These are phyloP conservation scores for Schizaphis graminum DNA, from an alignment of 2,888 invertebrate species.

Conservation along the genomic window DNA sequence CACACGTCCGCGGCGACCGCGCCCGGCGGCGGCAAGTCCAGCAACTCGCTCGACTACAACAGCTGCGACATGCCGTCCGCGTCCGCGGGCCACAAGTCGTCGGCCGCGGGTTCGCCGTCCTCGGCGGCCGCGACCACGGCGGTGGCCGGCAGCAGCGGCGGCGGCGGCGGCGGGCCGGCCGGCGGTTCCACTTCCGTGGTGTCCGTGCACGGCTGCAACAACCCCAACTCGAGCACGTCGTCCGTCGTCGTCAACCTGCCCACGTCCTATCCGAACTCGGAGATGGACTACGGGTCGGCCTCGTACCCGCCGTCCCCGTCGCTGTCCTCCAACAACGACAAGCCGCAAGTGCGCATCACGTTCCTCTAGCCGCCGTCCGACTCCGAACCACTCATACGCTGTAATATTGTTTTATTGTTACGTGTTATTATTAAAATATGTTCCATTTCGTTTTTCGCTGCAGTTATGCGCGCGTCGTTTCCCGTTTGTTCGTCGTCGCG, in stretches of 20 bases:
- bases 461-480: background rate
- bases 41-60: slow-evolving; percentile 54
- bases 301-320: slow-evolving; percentile 69
- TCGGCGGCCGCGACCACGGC: slow-evolving; percentile 10
- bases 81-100: slow-evolving; percentile 55
- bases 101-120: slow-evolving; percentile 60
- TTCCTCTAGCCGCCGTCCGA: slow-evolving; percentile 67
- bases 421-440: background rate
- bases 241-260: slow-evolving; percentile 70
- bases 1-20: background rate
- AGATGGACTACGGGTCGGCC: slow-evolving; percentile 69
- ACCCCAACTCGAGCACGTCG: slow-evolving; percentile 70
- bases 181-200: slow-evolving; percentile 69
- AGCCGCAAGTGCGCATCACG: slow-evolving; percentile 70
- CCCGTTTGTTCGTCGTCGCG: background rate
- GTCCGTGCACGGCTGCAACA: slow-evolving; percentile 67
- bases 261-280: slow-evolving; percentile 70
- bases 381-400: background rate
- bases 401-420: background rate
- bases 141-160: slow-evolving; percentile 57
- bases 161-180: slow-evolving; percentile 47
- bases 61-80: slow-evolving; percentile 28
- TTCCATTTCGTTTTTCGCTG: slow-evolving; percentile 7
- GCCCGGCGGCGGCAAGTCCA: slow-evolving; percentile 50
- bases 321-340: slow-evolving; percentile 69